These are phyloP conservation scores for Tinamus guttatus DNA, from an alignment of 2,113 vertebrate genomes.

Conservation along the genomic window DNA sequence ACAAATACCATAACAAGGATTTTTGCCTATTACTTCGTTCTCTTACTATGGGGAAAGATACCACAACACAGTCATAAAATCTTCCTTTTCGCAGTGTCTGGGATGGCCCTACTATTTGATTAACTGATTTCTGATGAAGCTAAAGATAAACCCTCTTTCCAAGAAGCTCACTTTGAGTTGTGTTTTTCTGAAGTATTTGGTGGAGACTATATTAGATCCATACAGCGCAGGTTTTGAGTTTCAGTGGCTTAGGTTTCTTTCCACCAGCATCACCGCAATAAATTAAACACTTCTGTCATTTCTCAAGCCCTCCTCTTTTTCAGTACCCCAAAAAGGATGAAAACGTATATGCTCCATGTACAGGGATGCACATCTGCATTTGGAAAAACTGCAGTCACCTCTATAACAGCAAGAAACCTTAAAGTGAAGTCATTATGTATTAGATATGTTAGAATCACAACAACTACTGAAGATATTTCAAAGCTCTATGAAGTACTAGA, in stretches of 20 bases:
- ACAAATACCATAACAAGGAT: not conserved
- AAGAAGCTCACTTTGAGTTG: not conserved
- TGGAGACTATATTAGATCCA: not conserved
- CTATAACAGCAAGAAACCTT: not conserved
- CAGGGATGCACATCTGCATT: accelerated
- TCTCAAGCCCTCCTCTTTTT: not conserved
- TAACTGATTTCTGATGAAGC: not conserved
- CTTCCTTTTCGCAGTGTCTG: not conserved
- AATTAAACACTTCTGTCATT: not conserved
- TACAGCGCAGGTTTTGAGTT: not conserved
- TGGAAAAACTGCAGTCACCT: not conserved
- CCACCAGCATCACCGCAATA: not conserved
- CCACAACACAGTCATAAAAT: accelerated
- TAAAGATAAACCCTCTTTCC: not conserved
- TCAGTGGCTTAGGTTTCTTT: not conserved
- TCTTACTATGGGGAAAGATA: not conserved
- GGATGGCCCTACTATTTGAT: not conserved
- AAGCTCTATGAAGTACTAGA: not conserved
- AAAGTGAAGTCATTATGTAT: not conserved
- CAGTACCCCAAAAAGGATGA: not conserved
- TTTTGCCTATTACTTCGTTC: not conserved
- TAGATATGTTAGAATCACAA: not conserved
- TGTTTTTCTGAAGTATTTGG: not conserved
- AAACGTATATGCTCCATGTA: too few species aligned
- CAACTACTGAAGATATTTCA: not conserved